phyloP scores from a whole-genome alignment of 2,113 vertebrate species.

The Alligator sinensis region DNA sequence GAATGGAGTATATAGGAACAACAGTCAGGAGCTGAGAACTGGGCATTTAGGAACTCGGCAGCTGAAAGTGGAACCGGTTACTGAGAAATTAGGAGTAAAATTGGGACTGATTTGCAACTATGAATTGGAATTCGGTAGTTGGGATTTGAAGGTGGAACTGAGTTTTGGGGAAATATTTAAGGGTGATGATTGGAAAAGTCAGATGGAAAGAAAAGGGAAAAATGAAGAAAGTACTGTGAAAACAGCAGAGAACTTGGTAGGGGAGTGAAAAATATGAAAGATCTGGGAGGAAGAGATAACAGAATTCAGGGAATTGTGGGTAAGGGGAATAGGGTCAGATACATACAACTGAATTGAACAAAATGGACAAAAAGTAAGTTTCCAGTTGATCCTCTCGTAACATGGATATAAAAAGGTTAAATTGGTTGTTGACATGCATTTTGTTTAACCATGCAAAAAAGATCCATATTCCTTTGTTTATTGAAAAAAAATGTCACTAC shows the following conservation, averaged over 20 bases:
- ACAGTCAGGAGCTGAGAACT: not conserved
- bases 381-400: not conserved
- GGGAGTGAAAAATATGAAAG: not conserved
- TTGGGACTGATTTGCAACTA: not conserved
- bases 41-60: not conserved
- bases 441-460: not conserved
- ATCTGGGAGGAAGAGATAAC: slow-evolving; percentile 43
- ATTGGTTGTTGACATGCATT: not conserved
- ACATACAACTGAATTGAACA: not conserved
- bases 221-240: not conserved
- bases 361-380: not conserved
- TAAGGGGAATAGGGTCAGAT: not conserved
- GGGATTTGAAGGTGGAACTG: not conserved
- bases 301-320: not conserved
- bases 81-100: not conserved
- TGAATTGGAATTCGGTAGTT: no score
- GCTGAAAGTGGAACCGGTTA: not conserved
- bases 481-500: not conserved
- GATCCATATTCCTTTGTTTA: not conserved
- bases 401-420: not conserved
- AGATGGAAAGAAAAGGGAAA: not conserved
- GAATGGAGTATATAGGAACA: not conserved
- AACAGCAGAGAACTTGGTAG: not conserved
- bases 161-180: not conserved
- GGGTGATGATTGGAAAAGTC: not conserved